Evolutionary conservation across 2,888 invertebrate genomes (phyloP), one percentile per base, ranked within the genome.

Genomic region (Cephus runcator): DNA sequence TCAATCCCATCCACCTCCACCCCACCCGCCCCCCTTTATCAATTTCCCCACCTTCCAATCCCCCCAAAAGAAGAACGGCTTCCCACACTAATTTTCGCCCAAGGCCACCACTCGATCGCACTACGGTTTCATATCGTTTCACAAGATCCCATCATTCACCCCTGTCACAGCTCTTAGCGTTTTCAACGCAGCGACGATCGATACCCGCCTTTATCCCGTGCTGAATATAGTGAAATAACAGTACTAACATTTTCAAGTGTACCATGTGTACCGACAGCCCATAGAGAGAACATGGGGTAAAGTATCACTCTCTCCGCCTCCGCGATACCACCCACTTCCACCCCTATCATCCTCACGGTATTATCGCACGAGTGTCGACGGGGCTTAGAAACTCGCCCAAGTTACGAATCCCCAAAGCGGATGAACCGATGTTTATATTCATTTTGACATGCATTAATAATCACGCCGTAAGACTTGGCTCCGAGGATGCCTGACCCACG

Each of bases 381-480:
- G 69, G 76, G 77, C 73, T 75, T 35, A 73, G 40, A 78, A 75
- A 69, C 73, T 33, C 75, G 36, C 68, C 34, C 33, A 75, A 56
- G 73, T 76, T 73, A 23, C 56, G 71, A 73, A 71, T 73, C 76
- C 83, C 82, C 79, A 85, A 87, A 86, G 86, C 86, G 85, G 85
- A 88, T 87, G 82, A 85, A 83, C 82, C 80, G 87, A 88, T 87
- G 86, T 87, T 89, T 88, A 87, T 87, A 88, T 88, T 88, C 85
- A 88, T 86, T 87, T 85, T 81, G 79, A 80, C 81, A 81, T 88
- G 86, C 85, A 88, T 88, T 88, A 87, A 85, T 85, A 85, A 87
- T 87, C 84, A 85, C 9, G 9, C 9, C 1, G 56, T 23, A 56
- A 36, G 12, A 56, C 56, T 56, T 56, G 2, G 40, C 23, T 23